Base-by-base conservation (phyloP, 2,797 vertebrate species). In the Notolepis coatsorum region DNA sequence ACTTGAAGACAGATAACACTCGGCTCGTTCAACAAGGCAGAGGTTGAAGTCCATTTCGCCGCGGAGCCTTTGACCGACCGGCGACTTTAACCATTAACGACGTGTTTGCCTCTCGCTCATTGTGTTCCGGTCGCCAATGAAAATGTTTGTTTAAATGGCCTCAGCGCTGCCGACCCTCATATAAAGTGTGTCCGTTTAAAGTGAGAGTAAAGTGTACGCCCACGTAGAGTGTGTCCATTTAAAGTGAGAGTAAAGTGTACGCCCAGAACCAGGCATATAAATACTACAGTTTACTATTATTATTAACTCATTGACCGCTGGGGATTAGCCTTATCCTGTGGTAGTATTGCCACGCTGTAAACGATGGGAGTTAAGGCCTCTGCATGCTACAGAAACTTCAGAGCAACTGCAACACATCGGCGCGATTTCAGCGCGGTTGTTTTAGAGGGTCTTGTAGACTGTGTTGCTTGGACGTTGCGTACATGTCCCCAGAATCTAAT, bases 1-100 rank as follows among this genome's bases (percentile, higher is more conserved):
- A 61, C 63, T 74, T 81, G 3, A 73, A 43, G 23, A 28, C 49
- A 42, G 83, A 86, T 78, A 80, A 59, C 7, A 67, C 24, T 18
- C 25, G 23, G 45, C 45, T 59, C 30, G 33, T 61, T 68, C n/a
- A 52, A 17, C 25, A 2, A 8, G 33, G 62, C 43, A 51, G 62
- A n/a, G 67, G 66, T 63, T 68, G 18, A 77, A 68, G 72, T 77
- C 73, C 17, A 51, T 54, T 57, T 58, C 41, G 61, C 60, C n/a
- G n/a, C n/a, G n/a, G n/a, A n/a, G n/a, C n/a, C 54, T 15, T 18
- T 39, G 27, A 61, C 35, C 9, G 56, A 50, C 23, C n/a, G 27
- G 6, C 18, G 21, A 33, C 12, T 51, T 15, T n/a, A 4, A 38
- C 3, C 18, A 71, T 58, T 75, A 73, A 39, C 31, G 31, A 51